phyloP scores from a whole-genome alignment of 2,113 vertebrate species.

The Periophthalmus modestus region DNA sequence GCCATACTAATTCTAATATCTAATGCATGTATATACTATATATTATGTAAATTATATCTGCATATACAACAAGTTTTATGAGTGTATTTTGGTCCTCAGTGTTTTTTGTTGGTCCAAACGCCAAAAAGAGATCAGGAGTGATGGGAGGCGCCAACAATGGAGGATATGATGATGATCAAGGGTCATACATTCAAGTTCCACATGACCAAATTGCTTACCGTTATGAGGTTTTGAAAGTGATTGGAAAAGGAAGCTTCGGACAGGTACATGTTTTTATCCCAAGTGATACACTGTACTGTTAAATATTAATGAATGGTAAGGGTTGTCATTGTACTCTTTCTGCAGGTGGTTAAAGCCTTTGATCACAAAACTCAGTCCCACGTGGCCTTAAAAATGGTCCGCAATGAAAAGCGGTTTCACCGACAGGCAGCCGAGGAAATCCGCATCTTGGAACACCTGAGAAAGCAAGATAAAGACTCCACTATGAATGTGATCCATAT shows the following conservation, averaged over 20 bases:
- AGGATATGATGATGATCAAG: conserved; percentile 96
- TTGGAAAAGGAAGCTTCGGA: conserved; percentile 97
- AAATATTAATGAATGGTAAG: not conserved
- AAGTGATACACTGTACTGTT: not conserved
- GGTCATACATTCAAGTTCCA: conserved; percentile 94
- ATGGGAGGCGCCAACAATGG: conserved; percentile 92
- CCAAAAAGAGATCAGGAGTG: conserved; percentile 93
- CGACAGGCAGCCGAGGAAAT: conserved; percentile 98
- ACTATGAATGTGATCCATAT: conserved; percentile 99
- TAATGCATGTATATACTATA: no score
- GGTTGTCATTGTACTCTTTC: not conserved
- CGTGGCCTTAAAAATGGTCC: conserved; percentile 97
- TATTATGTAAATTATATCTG: not conserved
- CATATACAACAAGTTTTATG: no score
- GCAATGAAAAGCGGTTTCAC: conserved; percentile 98
- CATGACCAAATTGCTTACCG: conserved; percentile 96
- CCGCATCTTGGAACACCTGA: conserved; percentile 94
- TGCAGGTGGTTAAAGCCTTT: conserved; percentile 91
- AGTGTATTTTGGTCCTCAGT: conserved; percentile 57
- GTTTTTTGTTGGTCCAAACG: conserved; percentile 91
- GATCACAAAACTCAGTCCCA: conserved; percentile 95
- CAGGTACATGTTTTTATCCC: conserved; percentile 68
- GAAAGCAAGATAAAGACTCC: conserved; percentile 96
- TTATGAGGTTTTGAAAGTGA: conserved; percentile 97
- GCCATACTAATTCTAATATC: not conserved